Evolutionary conservation across 2,888 invertebrate species (phyloP), one percentile per base, ranked within the genome.

Genomic region (Caenorhabditis sulstoni): DNA sequence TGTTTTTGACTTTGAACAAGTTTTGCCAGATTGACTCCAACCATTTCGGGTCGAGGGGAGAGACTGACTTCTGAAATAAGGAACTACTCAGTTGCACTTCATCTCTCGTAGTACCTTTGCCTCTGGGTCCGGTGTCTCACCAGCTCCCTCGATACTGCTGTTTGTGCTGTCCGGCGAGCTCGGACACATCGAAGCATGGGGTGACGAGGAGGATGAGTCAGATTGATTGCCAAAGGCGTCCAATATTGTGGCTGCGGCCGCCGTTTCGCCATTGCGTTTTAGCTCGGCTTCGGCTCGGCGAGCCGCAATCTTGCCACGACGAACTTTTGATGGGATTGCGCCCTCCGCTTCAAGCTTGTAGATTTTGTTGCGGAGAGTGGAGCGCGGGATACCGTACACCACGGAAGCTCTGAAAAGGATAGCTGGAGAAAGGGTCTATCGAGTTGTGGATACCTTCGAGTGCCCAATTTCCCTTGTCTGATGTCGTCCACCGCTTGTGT

Each of bases 351-450:
- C 91, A 83, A 92, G 85, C 80, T 92, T 92, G 86, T 92, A 92
- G 44, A 93, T 95, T 92, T 98, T 98, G 92, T 97, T 98, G 81
- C 97, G 93, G 61, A 98, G 93, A 29, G 97, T 97, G 84, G 97
- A 96, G 83, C 97, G 93, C 8, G 97, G 97, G 90, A 97, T 96
- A 88, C 96, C 96, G 92, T 98, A 98, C 88, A 96, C 94, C 66
- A 95, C 95, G 64, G 97, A 95, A 9, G 97, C 97, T 75, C 97
- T 84, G 70, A 35, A 80, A 58, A 18, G 4, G 11, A 12, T 29
- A 44, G 35, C 14, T 41, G 20, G 22, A n/a, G n/a, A n/a, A n/a
- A n/a, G n/a, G n/a, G n/a, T n/a, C n/a, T n/a, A n/a, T n/a, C n/a
- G n/a, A n/a, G n/a, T n/a, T n/a, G n/a, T n/a, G n/a, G n/a, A n/a